Evolutionary conservation across 2,113 vertebrate genomes (phyloP).

Genomic region (Chionis minor): DNA sequence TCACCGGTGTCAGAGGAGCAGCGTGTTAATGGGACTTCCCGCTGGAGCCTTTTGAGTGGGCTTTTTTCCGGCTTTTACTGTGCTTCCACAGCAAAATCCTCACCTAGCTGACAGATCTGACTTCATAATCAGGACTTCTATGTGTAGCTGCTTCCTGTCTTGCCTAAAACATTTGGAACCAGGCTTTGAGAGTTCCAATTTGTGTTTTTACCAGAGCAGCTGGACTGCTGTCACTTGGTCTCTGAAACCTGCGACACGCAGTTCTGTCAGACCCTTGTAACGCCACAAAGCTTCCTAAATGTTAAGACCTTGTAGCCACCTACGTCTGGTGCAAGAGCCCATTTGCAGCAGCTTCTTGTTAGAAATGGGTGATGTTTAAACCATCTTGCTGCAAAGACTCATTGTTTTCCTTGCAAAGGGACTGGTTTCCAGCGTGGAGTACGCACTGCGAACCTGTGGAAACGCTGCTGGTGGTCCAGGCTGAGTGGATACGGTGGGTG

Average conservation of each 20-base stretch:
- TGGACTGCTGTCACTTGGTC: background rate
- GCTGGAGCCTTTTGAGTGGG: background rate
- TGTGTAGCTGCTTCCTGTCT: background rate
- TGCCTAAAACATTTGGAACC: background rate
- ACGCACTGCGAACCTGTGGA: rapidly evolving
- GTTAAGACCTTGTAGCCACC: background rate
- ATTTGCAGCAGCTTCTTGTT: background rate
- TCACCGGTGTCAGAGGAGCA: background rate
- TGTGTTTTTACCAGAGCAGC: background rate
- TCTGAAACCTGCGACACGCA: constrained; percentile 78
- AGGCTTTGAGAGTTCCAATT: background rate
- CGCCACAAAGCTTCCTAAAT: constrained; percentile 52
- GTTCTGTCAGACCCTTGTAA: constrained; percentile 83
- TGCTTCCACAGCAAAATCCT: background rate
- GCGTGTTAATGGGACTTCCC: background rate
- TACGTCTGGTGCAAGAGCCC: background rate
- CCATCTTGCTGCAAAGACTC: background rate
- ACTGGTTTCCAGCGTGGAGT: background rate
- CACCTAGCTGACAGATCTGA: background rate
- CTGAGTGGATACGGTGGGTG: background rate
- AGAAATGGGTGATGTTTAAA: background rate
- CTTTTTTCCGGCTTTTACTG: background rate
- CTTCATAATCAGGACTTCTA: background rate
- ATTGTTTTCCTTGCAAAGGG: background rate
- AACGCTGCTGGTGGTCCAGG: background rate